Base-by-base conservation (phyloP, 2,888 invertebrate genomes). In the Agriopis leucophaearia region DNA sequence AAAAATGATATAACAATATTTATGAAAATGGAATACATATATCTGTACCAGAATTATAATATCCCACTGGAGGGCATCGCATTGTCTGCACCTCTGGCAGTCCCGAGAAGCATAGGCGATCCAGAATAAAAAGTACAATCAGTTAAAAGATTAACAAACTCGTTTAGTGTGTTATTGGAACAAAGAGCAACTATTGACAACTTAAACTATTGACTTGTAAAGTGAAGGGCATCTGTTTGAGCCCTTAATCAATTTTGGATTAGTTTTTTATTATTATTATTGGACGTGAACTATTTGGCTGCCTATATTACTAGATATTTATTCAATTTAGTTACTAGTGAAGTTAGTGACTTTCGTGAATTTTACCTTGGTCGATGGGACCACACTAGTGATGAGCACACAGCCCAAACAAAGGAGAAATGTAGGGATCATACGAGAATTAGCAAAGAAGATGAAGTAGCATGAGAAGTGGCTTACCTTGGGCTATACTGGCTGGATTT, bases 401-500 rank as follows among this genome's bases (percentile, higher is more conserved):
- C 8, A 13, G 45, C 45, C 15, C 45, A 13, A 12, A 15, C n/a
- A 15, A 16, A 9, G 27, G 27, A 27, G 27, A 27, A 47, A 47
- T 8, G 16, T 47, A 9, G 8, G 15, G n/a, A 47, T 47, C 9
- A 47, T 47, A 47, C 9, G 2, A 47, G 47, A 9, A 6, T 27
- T 50, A 27, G 3, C 27, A 50, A 50, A 13, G 27, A 27, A 35
- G 8, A 35, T n/a, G 3, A 5, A 38, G n/a, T 1, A 47, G 15
- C 58, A 64, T 27, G 8, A 50, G 0, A 40, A 48, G 6, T 9
- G 16, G 8, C 81, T 81, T 77, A 92, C 92, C 92, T 88, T 89
- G 88, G 0, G 88, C 77, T 69, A 92, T 78, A 5, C 83, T 85
- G 6, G 85, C 77, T 0, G 85, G 66, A 44, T 86, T 78, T 3